Percentiles rank a stretch among this genome's conserved stretches.
Conservation (phyloP, 2,888 invertebrate species). For the Liopterus haemorrhoidalis region DNA sequence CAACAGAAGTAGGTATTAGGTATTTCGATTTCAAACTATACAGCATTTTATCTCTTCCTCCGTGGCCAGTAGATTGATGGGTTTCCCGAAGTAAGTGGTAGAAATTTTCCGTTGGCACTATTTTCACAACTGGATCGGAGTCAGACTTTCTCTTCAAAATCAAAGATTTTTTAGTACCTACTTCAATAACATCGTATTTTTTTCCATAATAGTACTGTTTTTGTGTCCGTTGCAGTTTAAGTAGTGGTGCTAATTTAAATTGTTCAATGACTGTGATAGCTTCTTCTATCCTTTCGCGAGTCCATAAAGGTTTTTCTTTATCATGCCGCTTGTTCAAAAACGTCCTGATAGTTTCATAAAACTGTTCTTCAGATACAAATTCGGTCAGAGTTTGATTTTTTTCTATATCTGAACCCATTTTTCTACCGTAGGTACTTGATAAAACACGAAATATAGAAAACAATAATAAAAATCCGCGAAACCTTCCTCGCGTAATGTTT, state of each 20-base stretch:
- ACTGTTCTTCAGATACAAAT: conserved; percentile 22
- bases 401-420: conserved; percentile 18
- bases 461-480: no score
- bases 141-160: conserved; percentile 19
- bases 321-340: conserved; percentile 14
- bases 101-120: conserved; percentile 12
- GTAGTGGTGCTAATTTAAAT: conserved; percentile 16
- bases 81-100: conserved; percentile 8
- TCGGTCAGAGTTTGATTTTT: conserved; percentile 21
- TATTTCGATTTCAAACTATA: conserved; percentile 20
- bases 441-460: no score
- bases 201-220: conserved; percentile 16
- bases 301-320: conserved; percentile 19
- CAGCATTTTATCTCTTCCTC: conserved; percentile 28
- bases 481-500: no score
- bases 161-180: conserved; percentile 15
- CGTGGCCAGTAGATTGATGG: conserved; percentile 26
- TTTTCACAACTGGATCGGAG: conserved; percentile 21
- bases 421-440: conserved; percentile 11
- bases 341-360: conserved; percentile 18
- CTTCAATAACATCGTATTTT: conserved; percentile 12
- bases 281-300: conserved; percentile 20
- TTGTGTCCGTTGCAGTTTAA: conserved; percentile 15
- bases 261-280: conserved; percentile 1
- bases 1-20: conserved; percentile 15